A percentile compares a stretch with the other conserved stretches of the same genome.
These are phyloP conservation scores for Scolopax mira DNA, from an alignment of 2,113 vertebrate genomes.

Conservation along the genomic window DNA sequence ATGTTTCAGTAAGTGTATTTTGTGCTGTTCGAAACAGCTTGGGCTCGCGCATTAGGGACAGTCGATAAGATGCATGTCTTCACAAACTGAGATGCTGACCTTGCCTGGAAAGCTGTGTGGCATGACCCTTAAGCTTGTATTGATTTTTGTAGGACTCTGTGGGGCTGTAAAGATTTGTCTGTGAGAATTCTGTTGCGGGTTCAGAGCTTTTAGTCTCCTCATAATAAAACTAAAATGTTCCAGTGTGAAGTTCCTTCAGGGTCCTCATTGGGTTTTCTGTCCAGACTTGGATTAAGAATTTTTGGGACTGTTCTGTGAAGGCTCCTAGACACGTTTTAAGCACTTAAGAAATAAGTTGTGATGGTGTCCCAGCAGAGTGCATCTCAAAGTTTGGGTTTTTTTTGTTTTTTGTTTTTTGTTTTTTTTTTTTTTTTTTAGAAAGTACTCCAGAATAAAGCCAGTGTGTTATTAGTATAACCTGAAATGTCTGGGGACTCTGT, in stretches of 20 bases:
- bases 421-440: not conserved
- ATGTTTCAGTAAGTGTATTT: not conserved
- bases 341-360: not conserved
- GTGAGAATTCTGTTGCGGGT: not conserved
- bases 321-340: not conserved
- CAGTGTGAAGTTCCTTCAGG: not conserved
- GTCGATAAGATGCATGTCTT: not conserved
- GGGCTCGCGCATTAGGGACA: not conserved
- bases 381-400: no score
- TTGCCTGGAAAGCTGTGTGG: not conserved
- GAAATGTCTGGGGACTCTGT: not conserved
- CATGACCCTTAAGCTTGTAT: rapidly evolving
- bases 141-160: not conserved
- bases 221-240: not conserved
- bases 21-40: not conserved
- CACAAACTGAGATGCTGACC: not conserved
- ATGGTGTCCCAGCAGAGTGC: not conserved
- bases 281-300: not conserved
- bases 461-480: rapidly evolving
- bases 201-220: not conserved
- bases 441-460: not conserved
- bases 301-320: not conserved
- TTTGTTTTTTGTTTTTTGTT: no score
- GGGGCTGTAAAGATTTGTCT: not conserved
- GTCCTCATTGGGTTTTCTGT: rapidly evolving